A percentile compares a stretch with the other conserved stretches of the same genome.
Evolutionary conservation across 2,888 invertebrate species (phyloP).

Genomic region (Belgica antarctica): DNA sequence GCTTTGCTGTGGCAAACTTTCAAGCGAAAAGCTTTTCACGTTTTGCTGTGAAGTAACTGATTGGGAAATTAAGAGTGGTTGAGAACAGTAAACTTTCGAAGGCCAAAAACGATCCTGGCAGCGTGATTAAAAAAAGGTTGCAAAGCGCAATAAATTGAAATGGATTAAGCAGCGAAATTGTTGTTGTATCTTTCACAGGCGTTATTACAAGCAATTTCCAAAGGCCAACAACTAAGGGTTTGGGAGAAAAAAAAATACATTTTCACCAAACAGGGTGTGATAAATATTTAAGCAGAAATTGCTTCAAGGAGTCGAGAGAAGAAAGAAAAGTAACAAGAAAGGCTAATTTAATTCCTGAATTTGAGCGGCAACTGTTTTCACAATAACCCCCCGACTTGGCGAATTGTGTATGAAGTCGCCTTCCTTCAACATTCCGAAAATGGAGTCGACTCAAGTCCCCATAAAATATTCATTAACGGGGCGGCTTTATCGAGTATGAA

Average conservation of each 20-base stretch:
- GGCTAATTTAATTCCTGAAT: slow-evolving; percentile 23
- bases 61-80: not conserved
- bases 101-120: not conserved
- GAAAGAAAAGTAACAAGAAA: not conserved
- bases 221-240: not conserved
- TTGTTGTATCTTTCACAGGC: not conserved
- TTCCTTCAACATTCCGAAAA: slow-evolving; percentile 31
- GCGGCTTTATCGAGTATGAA: too few relatives aligned
- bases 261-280: not conserved
- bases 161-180: slow-evolving; percentile 11
- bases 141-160: not conserved
- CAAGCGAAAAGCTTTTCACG: not conserved
- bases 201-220: slow-evolving; percentile 1
- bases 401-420: too few relatives aligned
- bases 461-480: slow-evolving; percentile 37
- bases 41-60: not conserved
- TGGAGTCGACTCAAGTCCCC: too few relatives aligned
- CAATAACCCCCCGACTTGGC: too few relatives aligned
- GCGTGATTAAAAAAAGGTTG: slow-evolving; percentile 5
- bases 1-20: not conserved
- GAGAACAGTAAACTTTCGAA: not conserved
- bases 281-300: slow-evolving; percentile 17
- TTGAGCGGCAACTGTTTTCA: not conserved
- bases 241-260: not conserved
- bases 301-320: not conserved